Evolutionary conservation across 2,888 invertebrate genomes (phyloP), one percentile per base, ranked within the genome.

Genomic region (Eristalis pertinax): DNA sequence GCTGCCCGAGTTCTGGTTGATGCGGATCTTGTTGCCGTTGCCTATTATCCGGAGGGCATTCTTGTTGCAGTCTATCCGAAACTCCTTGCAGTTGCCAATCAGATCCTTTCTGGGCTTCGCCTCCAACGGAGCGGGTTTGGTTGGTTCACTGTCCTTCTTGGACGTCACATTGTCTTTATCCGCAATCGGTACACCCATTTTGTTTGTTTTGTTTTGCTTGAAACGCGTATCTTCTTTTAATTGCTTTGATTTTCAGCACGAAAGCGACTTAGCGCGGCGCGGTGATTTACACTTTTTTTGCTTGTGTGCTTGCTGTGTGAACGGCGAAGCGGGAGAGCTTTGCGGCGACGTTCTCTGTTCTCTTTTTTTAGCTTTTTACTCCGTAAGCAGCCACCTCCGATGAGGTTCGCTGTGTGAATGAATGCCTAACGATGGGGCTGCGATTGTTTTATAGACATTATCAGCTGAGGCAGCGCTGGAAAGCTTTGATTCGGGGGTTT

Each of bases 31-130:
- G 85, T 93, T 93, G 62, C 91, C 90, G 74, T 93, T 93, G 4
- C 93, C 93, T 35, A 93, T 91, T 24, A 93, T 91, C 5, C 92
- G 91, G 13, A 93, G 76, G 73, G 92, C 90, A 2, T 89, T 88
- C 19, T 89, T 85, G 84, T 93, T 93, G 32, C 90, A 89, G 69
- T 92, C 91, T 3, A 93, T 91, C 73, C 91, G 92, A 29, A 92
- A 91, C 74, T 92, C 92, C 88, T 93, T 93, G 81, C 90, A 90
- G 75, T 93, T 93, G 35, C 92, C 92, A n/a, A 93, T 89, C 26
- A 92, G 89, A 84, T 93, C 92, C 35, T 90, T 90, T 41, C 60
- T n/a, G 0, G 62, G 19, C 19, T 43, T 74, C 24, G 22, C 11
- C 2, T 77, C 74, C 24, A 35, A 15, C 38, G 63, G 41, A 11